These are phyloP conservation scores for Cryptus viduatorius DNA, from an alignment of 2,888 invertebrate genomes.

Conservation along the genomic window DNA sequence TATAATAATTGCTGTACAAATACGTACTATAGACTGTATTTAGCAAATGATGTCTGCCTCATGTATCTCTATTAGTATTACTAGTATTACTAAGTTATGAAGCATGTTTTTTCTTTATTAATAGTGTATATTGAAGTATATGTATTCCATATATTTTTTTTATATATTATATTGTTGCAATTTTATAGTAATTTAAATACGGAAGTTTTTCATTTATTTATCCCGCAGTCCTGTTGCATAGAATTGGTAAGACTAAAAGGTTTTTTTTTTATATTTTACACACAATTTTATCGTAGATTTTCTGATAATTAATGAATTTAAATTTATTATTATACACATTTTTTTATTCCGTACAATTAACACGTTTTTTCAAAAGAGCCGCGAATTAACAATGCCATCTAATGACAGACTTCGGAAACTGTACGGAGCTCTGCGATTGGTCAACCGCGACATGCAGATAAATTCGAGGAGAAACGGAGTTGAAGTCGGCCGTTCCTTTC, in stretches of 20 bases:
- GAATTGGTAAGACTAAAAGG: too few relatives aligned
- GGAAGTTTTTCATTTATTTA: too few relatives aligned
- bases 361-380: not conserved
- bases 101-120: conserved; percentile 21
- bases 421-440: not conserved
- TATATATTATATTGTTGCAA: not conserved
- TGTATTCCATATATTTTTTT: not conserved
- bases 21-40: not conserved
- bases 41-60: not conserved
- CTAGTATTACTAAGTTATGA: conserved; percentile 42
- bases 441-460: not conserved
- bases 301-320: not conserved
- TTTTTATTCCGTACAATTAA: not conserved
- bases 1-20: conserved; percentile 20
- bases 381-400: not conserved
- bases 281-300: not conserved
- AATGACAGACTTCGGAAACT: not conserved
- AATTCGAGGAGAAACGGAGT: not conserved
- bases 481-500: conserved; percentile 36
- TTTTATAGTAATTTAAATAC: too few relatives aligned
- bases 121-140: not conserved
- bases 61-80: conserved; percentile 11
- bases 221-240: too few relatives aligned
- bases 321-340: not conserved
- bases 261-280: not conserved